These are phyloP conservation scores for Cremastinae sp. DNA, from an alignment of 2,888 invertebrate species.

Conservation along the genomic window DNA sequence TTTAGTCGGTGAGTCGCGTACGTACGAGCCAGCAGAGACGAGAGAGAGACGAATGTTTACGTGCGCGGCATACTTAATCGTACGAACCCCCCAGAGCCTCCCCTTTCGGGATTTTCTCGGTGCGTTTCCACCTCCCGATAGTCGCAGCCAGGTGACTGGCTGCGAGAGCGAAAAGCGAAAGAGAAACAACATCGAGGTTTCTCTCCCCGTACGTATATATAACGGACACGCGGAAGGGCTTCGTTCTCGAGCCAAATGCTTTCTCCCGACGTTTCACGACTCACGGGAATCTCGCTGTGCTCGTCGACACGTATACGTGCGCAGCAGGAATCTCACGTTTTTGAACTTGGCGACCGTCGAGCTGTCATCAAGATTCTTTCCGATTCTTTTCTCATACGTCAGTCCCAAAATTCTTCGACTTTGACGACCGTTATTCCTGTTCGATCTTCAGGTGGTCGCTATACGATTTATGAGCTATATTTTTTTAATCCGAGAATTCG, in stretches of 20 bases:
- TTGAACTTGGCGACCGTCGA: slow-evolving; percentile 50
- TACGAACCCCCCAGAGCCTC: slow-evolving; percentile 40
- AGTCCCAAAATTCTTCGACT: too few species aligned
- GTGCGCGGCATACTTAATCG: slow-evolving; percentile 61
- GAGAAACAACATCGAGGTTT: slow-evolving; percentile 27
- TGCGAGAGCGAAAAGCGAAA: slow-evolving; percentile 4
- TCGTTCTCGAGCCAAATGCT: slow-evolving; percentile 24
- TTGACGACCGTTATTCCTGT: not conserved
- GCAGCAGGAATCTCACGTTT: slow-evolving; percentile 31
- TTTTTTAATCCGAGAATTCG: too few species aligned
- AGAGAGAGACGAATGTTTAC: slow-evolving; percentile 24
- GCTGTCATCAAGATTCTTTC: slow-evolving; percentile 48
- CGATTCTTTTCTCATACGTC: slow-evolving; percentile 11
- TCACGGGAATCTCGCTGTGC: slow-evolving; percentile 4
- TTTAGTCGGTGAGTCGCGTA: slow-evolving; percentile 55
- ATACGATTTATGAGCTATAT: too few species aligned
- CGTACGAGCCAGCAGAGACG: slow-evolving; percentile 9
- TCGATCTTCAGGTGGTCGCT: too few species aligned
- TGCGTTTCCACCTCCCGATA: slow-evolving; percentile 22
- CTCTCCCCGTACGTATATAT: too few species aligned
- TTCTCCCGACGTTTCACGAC: slow-evolving; percentile 27
- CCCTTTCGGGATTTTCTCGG: slow-evolving; percentile 7
- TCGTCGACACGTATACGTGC: not conserved
- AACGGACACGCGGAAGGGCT: slow-evolving; percentile 34
- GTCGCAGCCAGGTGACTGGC: slow-evolving; percentile 24